These are phyloP conservation scores for Andrena cerasifolii DNA, from an alignment of 1,140 invertebrate genomes.

Conservation along the genomic window DNA sequence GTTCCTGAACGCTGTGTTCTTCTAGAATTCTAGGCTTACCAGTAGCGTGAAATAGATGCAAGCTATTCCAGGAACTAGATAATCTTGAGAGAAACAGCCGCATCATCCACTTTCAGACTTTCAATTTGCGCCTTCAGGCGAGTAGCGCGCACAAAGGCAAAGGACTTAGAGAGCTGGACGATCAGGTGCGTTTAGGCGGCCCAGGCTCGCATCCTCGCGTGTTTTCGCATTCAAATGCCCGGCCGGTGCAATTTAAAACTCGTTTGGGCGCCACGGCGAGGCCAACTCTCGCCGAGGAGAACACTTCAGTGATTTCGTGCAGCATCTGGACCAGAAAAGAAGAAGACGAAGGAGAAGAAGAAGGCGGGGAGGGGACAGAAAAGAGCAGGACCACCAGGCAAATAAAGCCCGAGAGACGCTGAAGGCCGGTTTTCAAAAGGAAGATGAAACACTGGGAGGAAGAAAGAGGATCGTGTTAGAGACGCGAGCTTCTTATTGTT, in stretches of 20 bases:
- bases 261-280: slow-evolving; percentile 64
- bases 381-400: slow-evolving; percentile 45
- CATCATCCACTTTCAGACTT: too few species aligned
- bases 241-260: slow-evolving; percentile 75
- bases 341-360: too few species aligned
- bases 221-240: slow-evolving; percentile 68
- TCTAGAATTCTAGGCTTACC: too few species aligned
- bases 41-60: too few species aligned
- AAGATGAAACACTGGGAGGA: slow-evolving; percentile 55
- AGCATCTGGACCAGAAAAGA: slow-evolving; percentile 68
- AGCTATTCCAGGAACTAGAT: too few species aligned
- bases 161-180: slow-evolving; percentile 28
- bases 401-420: slow-evolving; percentile 64
- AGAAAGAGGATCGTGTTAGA: slow-evolving; percentile 1
- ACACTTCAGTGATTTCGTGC: slow-evolving; percentile 65
- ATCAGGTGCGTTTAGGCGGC: slow-evolving; percentile 65
- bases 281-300: slow-evolving; percentile 36
- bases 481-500: slow-evolving; percentile 38
- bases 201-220: slow-evolving; percentile 60
- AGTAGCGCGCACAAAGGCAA: background rate
- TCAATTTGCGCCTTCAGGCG: background rate
- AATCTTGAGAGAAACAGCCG: too few species aligned
- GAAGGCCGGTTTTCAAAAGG: slow-evolving; percentile 63
- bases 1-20: too few species aligned
- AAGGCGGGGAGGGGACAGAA: background rate